A percentile compares a stretch with the other conserved stretches of the same genome.
These are phyloP conservation scores for Salvelinus namaycush DNA, from an alignment of 2,113 vertebrate species.

Conservation along the genomic window DNA sequence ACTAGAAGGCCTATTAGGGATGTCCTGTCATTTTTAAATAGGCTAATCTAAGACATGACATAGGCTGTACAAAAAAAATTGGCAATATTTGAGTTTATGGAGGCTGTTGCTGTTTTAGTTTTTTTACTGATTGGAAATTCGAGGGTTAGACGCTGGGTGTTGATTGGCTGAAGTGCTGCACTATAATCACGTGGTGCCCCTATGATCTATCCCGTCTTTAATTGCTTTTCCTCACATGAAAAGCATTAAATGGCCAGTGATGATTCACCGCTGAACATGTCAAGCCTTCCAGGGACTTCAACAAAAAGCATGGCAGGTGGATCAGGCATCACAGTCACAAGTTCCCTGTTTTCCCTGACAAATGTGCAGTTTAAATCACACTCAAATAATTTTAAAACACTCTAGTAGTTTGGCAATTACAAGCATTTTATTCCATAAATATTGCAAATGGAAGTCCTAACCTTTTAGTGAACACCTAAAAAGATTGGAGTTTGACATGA, in stretches of 20 bases:
- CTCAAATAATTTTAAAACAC: slow-evolving; percentile 22
- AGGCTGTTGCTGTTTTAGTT: background rate
- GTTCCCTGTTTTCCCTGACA: slow-evolving; percentile 42
- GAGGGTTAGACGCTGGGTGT: slow-evolving; percentile 27
- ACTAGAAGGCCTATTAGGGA: no score
- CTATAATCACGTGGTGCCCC: slow-evolving; percentile 48
- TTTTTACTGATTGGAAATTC: slow-evolving; percentile 11
- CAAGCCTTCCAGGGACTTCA: slow-evolving; percentile 57
- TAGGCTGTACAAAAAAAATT: no score
- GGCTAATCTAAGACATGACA: no score
- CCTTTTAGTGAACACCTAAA: no score
- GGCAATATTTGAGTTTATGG: no score
- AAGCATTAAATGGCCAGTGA: slow-evolving; percentile 22
- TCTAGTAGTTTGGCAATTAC: slow-evolving; percentile 45
- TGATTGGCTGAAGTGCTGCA: slow-evolving; percentile 45
- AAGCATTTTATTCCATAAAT: no score
- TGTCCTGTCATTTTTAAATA: no score
- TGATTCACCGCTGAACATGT: slow-evolving; percentile 51
- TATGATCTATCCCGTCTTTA: slow-evolving; percentile 21
- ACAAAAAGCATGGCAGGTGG: slow-evolving; percentile 51
- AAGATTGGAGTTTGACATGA: no score
- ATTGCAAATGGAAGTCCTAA: no score
- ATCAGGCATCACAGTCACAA: slow-evolving; percentile 57
- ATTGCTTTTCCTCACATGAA: slow-evolving; percentile 48
- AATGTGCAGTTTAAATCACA: slow-evolving; percentile 40